A percentile compares a stretch with the other conserved stretches of the same genome.
phyloP scores from a whole-genome alignment of 2,888 invertebrate species.

The Petrophora chlorosata region DNA sequence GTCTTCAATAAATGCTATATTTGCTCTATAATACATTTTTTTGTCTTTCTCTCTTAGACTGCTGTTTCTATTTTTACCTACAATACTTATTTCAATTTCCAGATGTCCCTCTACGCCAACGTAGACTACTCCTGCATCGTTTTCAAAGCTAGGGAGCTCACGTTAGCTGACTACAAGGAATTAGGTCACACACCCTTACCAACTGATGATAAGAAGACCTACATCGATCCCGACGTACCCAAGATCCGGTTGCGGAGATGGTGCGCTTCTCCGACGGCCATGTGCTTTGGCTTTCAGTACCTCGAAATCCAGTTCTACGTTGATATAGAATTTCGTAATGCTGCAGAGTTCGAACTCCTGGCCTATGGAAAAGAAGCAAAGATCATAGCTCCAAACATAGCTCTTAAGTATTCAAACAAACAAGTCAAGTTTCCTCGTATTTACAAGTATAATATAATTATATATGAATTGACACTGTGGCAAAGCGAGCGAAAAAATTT shows the following conservation, averaged over 20 bases:
- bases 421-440: too few relatives aligned
- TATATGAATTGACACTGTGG: too few relatives aligned
- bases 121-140: not conserved
- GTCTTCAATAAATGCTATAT: too few relatives aligned
- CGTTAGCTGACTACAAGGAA: not conserved
- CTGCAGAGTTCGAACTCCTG: not conserved
- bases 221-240: slow-evolving; percentile 21
- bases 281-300: slow-evolving; percentile 45
- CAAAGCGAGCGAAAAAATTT: too few relatives aligned
- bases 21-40: too few relatives aligned
- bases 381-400: not conserved
- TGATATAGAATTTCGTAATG: slow-evolving; percentile 37
- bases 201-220: too few relatives aligned
- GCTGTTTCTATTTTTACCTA: not conserved
- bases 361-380: not conserved
- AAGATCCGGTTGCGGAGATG: slow-evolving; percentile 42
- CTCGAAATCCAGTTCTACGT: slow-evolving; percentile 50
- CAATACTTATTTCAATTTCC: not conserved
- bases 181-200: too few relatives aligned
- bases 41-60: not conserved
- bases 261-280: slow-evolving; percentile 36
- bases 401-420: too few relatives aligned
- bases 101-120: not conserved
- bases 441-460: too few relatives aligned
- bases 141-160: not conserved